phyloP scores from a whole-genome alignment of 2,888 invertebrate genomes.

The Belgica antarctica region DNA sequence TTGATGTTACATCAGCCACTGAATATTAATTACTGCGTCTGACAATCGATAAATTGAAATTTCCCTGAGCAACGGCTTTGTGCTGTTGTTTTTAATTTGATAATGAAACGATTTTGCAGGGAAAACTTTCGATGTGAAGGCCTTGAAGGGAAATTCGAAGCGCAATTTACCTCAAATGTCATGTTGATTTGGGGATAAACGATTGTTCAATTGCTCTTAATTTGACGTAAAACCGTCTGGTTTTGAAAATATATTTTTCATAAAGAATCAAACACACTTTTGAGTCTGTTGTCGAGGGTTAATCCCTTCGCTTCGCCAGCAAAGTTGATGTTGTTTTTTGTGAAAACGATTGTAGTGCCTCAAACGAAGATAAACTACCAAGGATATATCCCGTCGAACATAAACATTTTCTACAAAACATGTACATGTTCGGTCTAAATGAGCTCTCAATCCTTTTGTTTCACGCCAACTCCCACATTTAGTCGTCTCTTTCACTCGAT shows the following conservation, averaged over 20 bases:
- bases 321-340: not conserved
- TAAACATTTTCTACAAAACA: not conserved
- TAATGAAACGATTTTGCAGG: not conserved
- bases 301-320: not conserved
- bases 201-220: conserved; percentile 41
- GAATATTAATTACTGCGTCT: conserved; percentile 27
- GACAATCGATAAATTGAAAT: conserved; percentile 39
- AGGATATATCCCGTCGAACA: not conserved
- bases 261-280: conserved; percentile 11
- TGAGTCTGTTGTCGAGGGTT: conserved; percentile 10
- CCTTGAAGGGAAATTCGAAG: not conserved
- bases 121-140: not conserved
- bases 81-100: conserved; percentile 25
- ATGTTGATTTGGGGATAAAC: conserved; percentile 28
- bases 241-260: conserved; percentile 23
- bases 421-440: conserved; percentile 10
- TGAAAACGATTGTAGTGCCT: not conserved
- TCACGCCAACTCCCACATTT: not conserved
- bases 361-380: conserved; percentile 30
- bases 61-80: conserved; percentile 24
- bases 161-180: conserved; percentile 1
- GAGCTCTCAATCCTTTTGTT: conserved; percentile 35
- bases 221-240: conserved; percentile 31
- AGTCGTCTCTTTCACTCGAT: not conserved
- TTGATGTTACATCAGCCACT: conserved; percentile 3